Base-by-base conservation (phyloP, 2,797 vertebrate species). In the Enteromius paludinosus region DNA sequence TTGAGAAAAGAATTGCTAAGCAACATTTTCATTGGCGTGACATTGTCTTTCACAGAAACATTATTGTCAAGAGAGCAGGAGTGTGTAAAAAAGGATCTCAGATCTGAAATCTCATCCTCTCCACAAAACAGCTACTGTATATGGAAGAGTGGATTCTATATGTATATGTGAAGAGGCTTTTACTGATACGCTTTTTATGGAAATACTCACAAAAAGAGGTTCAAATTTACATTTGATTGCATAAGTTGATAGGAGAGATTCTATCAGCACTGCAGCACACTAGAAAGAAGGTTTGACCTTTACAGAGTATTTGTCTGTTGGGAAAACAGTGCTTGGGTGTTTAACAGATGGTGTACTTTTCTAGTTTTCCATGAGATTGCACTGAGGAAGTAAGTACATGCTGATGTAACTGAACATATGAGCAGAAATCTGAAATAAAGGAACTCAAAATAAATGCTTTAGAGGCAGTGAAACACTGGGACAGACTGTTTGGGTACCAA, bases 291-390 rank as follows among this genome's bases (percentile, higher is more conserved):
- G 49, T 12, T 56, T 73, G 71, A 73, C 71, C 71, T 73, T 73
- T 73, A 56, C 35, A 54, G 30, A 56, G 30, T 73, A 47, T 47
- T 77, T 64, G 25, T 28, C 56, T 64, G 18, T 77, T 77, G 52
- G 59, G 41, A 77, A 77, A 77, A 77, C 56, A 28, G 56, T 76
- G 25, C 38, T 30, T 64, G 59, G 41, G 38, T 77, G 59, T 64
- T 47, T 64, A 62, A 77, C 74, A 77, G 74, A 77, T 77, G 74
- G 33, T 77, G 59, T 30, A 30, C 56, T 61, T 62, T 76, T 47
- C 35, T 47, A 33, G 59, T 45, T 64, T 62, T 33, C 38, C 35
- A n/a, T 47, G 62, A 33, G 6, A 73, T 23, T 54, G 12, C 35
- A 5, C 30, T 15, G 12, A 54, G 18, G 30, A 35, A 54, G 25